Evolutionary conservation across 1,140 invertebrate species (phyloP), one percentile per base, ranked within the genome.

Genomic region (Trachymyrmex cornetzi): DNA sequence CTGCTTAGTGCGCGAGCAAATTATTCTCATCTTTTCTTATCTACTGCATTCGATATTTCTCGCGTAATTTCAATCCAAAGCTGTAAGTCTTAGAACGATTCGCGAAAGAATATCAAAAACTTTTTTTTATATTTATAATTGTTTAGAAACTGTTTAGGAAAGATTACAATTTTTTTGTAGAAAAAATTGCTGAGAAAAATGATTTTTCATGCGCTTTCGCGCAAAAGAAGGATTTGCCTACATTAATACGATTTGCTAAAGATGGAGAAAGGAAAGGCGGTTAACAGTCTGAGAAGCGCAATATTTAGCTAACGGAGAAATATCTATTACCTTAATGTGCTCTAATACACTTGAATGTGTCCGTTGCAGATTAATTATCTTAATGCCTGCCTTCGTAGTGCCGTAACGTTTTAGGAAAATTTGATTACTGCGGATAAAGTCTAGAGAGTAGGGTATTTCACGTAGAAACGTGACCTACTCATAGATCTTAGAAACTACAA

Each of bases 171-270:
- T 27, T 55, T 3, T 53, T 3, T 38, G 7, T 27, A 34, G 16
- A 11, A 24, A 66, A 44, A 67, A 7, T 3, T 44, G 24, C 2
- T 22, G 63, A 53, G 48, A 44, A 27, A 27, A 27, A 30, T 44
- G 6, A 79, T 63, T 27, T 3, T 34, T 34, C 5, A 34, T 34
- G 16, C 12, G 19, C 16, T 85, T 57, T 75, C 48, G 30, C 6
- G 14, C 14, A 57, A 30, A 7, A 64, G 24, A 9, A 24, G 12
- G 19, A 16, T 22, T 44, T 71, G 61, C 22, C 63, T 22, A 86
- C 87, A 87, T 89, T 89, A 90, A 89, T 82, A 71, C 27, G 53
- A 59, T n/a, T n/a, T n/a, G 67, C 22, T 9, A 19, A 44, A 14
- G 19, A 34, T 74, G 38, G n/a, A 53, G 34, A 82, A 63, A 75